Conservation (phyloP, 2,113 vertebrate genomes). For the Pandion haliaetus region DNA sequence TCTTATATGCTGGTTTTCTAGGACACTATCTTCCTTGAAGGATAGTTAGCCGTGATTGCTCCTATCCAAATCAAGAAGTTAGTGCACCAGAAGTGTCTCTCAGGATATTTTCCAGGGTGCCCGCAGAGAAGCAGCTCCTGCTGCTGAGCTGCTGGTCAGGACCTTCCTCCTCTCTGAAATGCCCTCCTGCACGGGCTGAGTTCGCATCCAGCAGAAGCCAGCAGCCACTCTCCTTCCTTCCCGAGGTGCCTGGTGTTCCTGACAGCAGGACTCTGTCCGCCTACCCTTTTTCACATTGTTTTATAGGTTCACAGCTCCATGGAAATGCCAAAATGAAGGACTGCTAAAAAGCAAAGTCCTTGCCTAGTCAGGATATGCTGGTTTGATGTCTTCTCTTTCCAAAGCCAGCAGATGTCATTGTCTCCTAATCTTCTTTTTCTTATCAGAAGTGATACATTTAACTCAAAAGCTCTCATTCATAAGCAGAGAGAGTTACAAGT, state of each 20-base stretch:
- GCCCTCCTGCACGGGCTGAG: accelerated
- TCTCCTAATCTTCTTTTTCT: constrained; percentile 46
- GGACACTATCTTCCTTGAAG: accelerated
- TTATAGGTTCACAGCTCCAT: background rate
- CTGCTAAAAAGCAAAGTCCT: background rate
- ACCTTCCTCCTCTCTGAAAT: background rate
- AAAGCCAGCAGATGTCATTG: constrained; percentile 63
- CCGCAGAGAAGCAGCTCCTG: background rate
- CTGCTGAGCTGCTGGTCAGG: background rate
- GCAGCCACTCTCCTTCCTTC: background rate
- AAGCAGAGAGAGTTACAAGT: background rate
- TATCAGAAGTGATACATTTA: constrained; percentile 4
- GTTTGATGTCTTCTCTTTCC: constrained; percentile 38
- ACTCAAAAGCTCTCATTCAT: constrained; percentile 1
- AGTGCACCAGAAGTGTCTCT: background rate
- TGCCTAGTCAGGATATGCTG: background rate
- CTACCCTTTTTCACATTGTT: accelerated
- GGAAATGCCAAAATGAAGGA: background rate
- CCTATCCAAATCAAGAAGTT: background rate
- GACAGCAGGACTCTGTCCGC: accelerated
- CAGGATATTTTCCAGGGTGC: background rate
- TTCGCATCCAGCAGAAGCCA: background rate
- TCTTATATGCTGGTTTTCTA: background rate
- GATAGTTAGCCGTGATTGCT: background rate
- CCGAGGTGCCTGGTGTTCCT: background rate